Base-by-base conservation (phyloP, 2,113 vertebrate species). In the Petromus typicus region DNA sequence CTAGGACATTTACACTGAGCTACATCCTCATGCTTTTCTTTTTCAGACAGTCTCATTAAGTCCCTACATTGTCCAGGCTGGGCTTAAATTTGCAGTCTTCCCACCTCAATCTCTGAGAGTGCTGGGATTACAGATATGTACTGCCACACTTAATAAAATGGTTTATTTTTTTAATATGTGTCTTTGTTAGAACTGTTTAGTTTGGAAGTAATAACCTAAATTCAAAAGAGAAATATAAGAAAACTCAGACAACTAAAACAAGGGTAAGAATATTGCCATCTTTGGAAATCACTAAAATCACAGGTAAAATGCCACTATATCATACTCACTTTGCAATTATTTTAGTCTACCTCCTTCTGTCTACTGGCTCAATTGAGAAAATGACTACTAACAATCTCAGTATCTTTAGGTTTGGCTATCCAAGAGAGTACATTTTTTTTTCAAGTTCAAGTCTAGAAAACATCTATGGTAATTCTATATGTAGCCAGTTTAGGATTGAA, bases 181-280 rank as follows among this genome's bases (percentile, higher is more conserved):
- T 22, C 54, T 71, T 86, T 89, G 40, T 92, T 76, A 87, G 69
- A 80, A 32, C 16, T 25, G 56, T 89, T 78, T 48, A 20, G 27
- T 71, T 7, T 91, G 59, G 76, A 89, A 91, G 32, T 93, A 45
- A 48, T 27, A 86, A 86, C 34, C 71, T 92, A 67, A 23, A 69
- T 61, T 79, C 73, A 75, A 67, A 80, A 75, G 20, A 12, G 3
- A 90, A 90, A 75, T 37, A 27, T 69, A 56, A 69, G 78, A 94
- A 94, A 37, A 13, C 7, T 48, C n/a, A 40, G 48, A 37, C 48
- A 67, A 66, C n/a, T 34, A 83, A 88, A 25, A 45, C 16, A 75
- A 69, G 9, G 67, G 11, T n/a, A 40, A 90, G n/a, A 91, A 85
- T 9, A 37, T 7, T 32, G 56, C 7, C 14, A 48, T 40, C 76